Evolutionary conservation across 2,113 vertebrate species (phyloP).

Genomic region (Perca fluviatilis): DNA sequence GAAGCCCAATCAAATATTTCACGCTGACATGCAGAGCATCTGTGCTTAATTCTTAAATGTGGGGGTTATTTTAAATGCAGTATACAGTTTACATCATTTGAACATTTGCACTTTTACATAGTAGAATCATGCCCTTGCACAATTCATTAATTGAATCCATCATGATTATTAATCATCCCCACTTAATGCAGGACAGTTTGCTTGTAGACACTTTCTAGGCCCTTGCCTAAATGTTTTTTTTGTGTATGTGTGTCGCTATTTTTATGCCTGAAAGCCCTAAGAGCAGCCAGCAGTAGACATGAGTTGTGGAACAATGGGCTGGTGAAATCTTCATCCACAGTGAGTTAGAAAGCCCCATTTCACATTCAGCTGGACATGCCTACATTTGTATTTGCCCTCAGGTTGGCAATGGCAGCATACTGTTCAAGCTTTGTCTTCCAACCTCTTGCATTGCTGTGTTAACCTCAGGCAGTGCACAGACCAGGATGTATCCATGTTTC

Average conservation of each 20-base stretch:
- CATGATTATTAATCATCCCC: neutral
- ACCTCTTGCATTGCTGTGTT: constrained; percentile 22
- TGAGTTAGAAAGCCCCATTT: constrained; percentile 24
- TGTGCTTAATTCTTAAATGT: neutral
- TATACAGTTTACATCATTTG: no score
- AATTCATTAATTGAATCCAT: no score
- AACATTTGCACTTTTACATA: no score
- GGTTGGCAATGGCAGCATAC: neutral
- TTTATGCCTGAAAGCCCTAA: neutral
- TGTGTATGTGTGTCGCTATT: neutral
- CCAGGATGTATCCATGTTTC: neutral
- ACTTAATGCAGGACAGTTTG: neutral
- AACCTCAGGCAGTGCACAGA: constrained; percentile 3
- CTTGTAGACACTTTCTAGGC: no score
- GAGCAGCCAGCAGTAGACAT: neutral
- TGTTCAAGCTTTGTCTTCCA: constrained; percentile 18
- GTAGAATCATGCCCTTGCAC: no score
- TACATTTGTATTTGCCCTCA: constrained; percentile 23
- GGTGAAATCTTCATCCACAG: constrained; percentile 12
- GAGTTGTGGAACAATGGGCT: neutral
- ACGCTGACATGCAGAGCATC: neutral
- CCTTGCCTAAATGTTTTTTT: neutral
- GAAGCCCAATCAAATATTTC: neutral
- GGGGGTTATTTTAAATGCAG: neutral
- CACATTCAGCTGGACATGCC: constrained; percentile 29